Evolutionary conservation across 2,888 invertebrate species (phyloP).

Genomic region (Drosophila demipolita): DNA sequence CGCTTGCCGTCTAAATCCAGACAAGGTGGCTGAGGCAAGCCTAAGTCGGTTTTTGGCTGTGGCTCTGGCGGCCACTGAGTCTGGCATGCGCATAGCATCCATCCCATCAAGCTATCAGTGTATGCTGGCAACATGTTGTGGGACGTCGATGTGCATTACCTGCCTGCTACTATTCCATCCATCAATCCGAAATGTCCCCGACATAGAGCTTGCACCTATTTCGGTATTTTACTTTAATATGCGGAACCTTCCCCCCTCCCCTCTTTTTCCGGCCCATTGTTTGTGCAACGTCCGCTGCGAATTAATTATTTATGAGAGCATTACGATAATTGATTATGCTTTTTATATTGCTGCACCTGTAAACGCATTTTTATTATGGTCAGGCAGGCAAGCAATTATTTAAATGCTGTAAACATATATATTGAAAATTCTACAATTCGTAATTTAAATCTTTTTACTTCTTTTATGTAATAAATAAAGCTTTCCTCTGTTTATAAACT

Average conservation of each 20-base stretch:
- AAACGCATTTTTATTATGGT: neutral
- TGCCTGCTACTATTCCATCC: slow-evolving; percentile 12
- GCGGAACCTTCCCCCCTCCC: no score
- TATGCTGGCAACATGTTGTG: slow-evolving; percentile 23
- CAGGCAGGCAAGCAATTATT: neutral
- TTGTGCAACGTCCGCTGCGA: neutral
- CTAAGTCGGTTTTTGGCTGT: slow-evolving; percentile 47
- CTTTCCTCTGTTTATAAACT: neutral
- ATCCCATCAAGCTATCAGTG: slow-evolving; percentile 47
- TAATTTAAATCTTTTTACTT: neutral
- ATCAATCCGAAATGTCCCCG: slow-evolving; percentile 13
- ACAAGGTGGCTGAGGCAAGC: slow-evolving; percentile 60
- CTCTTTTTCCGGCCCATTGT: neutral
- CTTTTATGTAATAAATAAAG: neutral
- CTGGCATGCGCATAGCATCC: slow-evolving; percentile 66
- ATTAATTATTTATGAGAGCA: slow-evolving; percentile 12
- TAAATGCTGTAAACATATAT: neutral
- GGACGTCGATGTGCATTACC: slow-evolving; percentile 16
- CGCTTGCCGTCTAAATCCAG: slow-evolving; percentile 48
- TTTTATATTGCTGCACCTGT: neutral
- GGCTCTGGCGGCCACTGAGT: slow-evolving; percentile 44
- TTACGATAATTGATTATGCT: neutral
- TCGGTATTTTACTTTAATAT: slow-evolving; percentile 7
- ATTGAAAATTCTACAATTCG: neutral
- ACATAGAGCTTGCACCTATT: slow-evolving; percentile 13